Evolutionary conservation across 1,140 invertebrate species (phyloP), one percentile per base, ranked within the genome.

Genomic region (Kradibia gibbosae): DNA sequence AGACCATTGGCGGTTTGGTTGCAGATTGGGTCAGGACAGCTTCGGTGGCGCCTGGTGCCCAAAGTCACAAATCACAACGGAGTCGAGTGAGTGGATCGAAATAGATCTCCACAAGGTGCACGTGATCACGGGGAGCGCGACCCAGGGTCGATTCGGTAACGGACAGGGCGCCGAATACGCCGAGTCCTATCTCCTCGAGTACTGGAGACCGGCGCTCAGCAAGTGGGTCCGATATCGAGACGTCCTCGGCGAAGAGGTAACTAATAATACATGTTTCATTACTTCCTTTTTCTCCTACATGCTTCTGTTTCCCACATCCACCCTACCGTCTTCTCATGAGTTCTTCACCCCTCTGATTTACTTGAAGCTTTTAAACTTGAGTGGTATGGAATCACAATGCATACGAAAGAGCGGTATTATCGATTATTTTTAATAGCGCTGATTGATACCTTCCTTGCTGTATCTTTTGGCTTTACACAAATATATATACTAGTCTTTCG

Each of bases 21-120:
- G 20, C 92, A 97, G 96, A 86, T 92, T 97, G 76, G 92, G 94
- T 70, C 93, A 93, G 53, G 96, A 97, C 86, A 92, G 92, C 81
- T 93, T 94, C 85, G 95, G 96, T 25, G 96, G 96, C 57, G 96
- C 96, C 0, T 97, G 96, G 96, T 97, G 96, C 92, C 96, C 96
- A 11, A 93, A 94, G 86, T 90, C 93, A 70, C 93, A 94, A 86
- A 94, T 96, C 83, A 95, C 94, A 60, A 93, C 93, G 48, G 93
- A 95, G 83, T 92, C 94, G 0, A 92, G 93, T 80, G 96, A 97
- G 90, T 97, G 95, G 94, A 89, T 97, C 45, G 95, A 95, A 88
- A 94, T 97, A 81, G 94, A 97, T 90, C 91, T 97, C 82, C 92
- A 93, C 82, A 91, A 91, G 25, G 93, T 96, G 36, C 94, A 95